Conservation (phyloP, 1,140 invertebrate genomes). For the Pseudomyrmex concolor region DNA sequence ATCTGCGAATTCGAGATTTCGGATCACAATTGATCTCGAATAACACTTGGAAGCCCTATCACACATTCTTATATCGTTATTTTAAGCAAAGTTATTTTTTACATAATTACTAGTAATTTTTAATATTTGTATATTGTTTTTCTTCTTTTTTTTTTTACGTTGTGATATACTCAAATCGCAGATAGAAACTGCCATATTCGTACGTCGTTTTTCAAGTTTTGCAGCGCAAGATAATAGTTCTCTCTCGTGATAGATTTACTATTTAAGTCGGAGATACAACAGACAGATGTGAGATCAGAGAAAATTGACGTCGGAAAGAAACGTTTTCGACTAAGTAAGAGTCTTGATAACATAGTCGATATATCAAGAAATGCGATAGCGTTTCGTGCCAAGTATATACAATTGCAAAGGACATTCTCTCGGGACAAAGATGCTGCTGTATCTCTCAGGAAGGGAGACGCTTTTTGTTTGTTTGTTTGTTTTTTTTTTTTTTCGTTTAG, state of each 20-base stretch:
- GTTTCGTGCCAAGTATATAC: too few relatives aligned
- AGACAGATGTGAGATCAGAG: not conserved
- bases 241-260: not conserved
- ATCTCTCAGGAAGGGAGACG: too few relatives aligned
- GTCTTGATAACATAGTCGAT: not conserved
- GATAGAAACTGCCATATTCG: slow-evolving; percentile 46
- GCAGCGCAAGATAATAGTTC: slow-evolving; percentile 18
- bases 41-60: too few relatives aligned
- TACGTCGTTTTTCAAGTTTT: slow-evolving; percentile 18
- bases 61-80: not conserved
- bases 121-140: not conserved
- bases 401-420: too few relatives aligned
- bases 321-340: slow-evolving; percentile 2
- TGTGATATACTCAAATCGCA: slow-evolving; percentile 2
- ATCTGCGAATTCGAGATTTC: not conserved
- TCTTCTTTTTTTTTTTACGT: not conserved
- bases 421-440: too few relatives aligned
- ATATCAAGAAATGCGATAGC: too few relatives aligned
- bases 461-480: too few relatives aligned
- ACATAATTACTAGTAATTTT: not conserved
- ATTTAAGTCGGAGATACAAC: not conserved
- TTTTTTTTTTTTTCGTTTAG: too few relatives aligned
- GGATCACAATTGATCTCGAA: not conserved
- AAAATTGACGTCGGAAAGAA: not conserved
- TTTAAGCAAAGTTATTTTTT: not conserved